Evolutionary conservation across 2,888 invertebrate genomes (phyloP).

Genomic region (Lycophotia porphyrea): DNA sequence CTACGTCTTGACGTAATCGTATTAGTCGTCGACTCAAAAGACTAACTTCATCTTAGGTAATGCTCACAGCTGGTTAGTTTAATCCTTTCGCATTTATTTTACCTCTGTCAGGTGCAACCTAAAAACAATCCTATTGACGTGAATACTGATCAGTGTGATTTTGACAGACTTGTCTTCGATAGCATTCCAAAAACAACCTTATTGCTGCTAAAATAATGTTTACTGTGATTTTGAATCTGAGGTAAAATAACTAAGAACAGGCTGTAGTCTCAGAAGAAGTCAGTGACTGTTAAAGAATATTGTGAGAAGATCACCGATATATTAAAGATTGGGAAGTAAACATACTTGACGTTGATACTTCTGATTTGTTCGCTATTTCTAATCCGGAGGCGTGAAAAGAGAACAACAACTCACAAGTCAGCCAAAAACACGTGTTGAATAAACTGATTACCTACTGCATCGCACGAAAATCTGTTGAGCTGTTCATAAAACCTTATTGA

Average conservation of each 20-base stretch:
- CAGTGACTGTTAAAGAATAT: not conserved
- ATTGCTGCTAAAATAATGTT: not conserved
- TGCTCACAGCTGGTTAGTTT: not conserved
- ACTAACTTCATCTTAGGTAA: not conserved
- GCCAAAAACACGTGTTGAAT: conserved; percentile 15
- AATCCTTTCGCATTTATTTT: not conserved
- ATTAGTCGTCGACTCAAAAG: not conserved
- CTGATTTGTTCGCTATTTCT: conserved; percentile 20
- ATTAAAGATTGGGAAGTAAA: not conserved
- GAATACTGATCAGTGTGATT: not conserved
- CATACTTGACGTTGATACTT: not conserved
- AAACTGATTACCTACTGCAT: conserved; percentile 30
- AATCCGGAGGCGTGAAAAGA: conserved; percentile 18
- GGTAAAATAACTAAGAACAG: not conserved
- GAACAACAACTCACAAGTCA: conserved; percentile 1
- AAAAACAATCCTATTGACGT: not conserved
- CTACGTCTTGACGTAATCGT: not conserved
- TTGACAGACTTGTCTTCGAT: not conserved
- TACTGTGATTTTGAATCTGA: not conserved
- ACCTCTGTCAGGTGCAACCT: not conserved
- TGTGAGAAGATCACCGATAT: not conserved
- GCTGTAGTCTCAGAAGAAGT: not conserved
- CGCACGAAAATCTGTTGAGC: conserved; percentile 51
- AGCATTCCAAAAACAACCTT: not conserved
- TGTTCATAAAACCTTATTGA: conserved; percentile 60